Evolutionary conservation across 2,797 vertebrate species (phyloP).

Genomic region (Dendrocincla tyrannina): DNA sequence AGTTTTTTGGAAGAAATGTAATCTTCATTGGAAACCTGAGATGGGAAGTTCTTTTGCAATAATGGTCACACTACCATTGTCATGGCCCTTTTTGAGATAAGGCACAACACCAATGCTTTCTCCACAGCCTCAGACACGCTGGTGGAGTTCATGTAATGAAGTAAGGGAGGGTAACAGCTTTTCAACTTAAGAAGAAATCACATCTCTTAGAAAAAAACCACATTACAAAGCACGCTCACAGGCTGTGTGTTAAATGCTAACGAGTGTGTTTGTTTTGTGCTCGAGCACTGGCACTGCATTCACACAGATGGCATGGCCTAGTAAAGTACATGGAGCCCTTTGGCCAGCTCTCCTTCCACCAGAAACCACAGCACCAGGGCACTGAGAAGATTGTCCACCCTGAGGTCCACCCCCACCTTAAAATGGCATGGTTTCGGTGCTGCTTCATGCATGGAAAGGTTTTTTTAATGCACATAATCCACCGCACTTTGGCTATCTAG

Average conservation of each 20-base stretch:
- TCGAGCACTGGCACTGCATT: background rate
- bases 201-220: background rate
- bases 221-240: accelerated
- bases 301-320: background rate
- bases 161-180: background rate
- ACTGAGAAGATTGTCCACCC: too few species aligned
- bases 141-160: background rate
- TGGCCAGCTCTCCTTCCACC: background rate
- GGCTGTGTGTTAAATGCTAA: background rate
- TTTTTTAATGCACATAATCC: background rate
- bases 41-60: background rate
- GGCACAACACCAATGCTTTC: background rate
- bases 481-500: background rate
- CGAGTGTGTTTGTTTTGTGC: accelerated
- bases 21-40: background rate
- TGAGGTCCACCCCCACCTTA: too few species aligned
- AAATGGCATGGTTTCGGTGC: background rate
- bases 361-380: background rate
- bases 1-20: background rate
- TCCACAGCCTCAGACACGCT: background rate
- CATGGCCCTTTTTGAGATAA: background rate
- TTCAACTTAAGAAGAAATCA: background rate
- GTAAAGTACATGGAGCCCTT: background rate
- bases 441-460: background rate
- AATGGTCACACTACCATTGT: background rate